Evolutionary conservation across 2,797 vertebrate genomes (phyloP), one percentile per base, ranked within the genome.

Genomic region (Rhinoraja longicauda): DNA sequence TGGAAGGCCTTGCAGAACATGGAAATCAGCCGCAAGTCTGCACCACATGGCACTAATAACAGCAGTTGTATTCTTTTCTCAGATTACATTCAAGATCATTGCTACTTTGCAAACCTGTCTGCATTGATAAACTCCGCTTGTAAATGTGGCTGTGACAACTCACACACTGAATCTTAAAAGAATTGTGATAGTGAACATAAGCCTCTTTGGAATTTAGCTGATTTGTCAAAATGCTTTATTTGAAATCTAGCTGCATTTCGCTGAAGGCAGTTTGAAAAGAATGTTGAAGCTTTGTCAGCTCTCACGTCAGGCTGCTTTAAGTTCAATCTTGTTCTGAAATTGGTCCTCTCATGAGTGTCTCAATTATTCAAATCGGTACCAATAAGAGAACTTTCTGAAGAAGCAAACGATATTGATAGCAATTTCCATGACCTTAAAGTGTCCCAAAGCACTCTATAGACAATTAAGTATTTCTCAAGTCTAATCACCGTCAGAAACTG

Each of bases 381-480:
- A 57, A 8, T 53, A 57, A 24, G 21, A 57, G 6, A 82, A 21
- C 26, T 53, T 82, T 82, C 21, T 82, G 45, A 81, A 76, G 75
- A 26, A 75, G 26, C 8, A 75, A 29, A 73, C 8, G 29, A 76
- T 32, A n/a, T 76, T 24, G 76, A 12, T 13, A 77, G 2, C n/a
- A 32, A 10, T 76, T 36, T 77, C 32, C 76, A 77, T 32, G 32
- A 77, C 4, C 12, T 77, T 32, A 77, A 32, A 32, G 15, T 15
- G 76, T 77, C 76, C 76, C n/a, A 77, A 77, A 77, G 76, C n/a
- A 77, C 76, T 36, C 77, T 36, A 77, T n/a, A 36, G 76, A 79
- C 45, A 82, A 82, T 82, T 19, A 26, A 26, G 12, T 26, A 26
- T 21, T 26, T 81, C 24, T 82, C 21, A 82, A 82, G 39, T 57